Base-by-base conservation (phyloP, 2,797 vertebrate genomes). In the Lepilemur ruficaudatus region DNA sequence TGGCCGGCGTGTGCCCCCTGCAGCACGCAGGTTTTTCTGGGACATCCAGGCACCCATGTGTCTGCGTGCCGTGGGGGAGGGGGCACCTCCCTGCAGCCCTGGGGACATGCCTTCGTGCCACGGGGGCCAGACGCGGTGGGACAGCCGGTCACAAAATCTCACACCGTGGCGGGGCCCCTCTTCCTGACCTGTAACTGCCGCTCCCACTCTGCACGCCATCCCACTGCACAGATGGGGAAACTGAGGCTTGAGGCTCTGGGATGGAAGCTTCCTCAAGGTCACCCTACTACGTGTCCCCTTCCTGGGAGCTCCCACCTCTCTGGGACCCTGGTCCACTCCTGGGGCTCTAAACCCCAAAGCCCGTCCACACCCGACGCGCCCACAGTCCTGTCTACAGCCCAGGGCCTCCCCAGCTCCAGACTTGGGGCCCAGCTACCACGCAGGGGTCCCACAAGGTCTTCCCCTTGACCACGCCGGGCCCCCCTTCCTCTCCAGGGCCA, bases 211-310 rank as follows among this genome's bases (percentile, higher is more conserved):
- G 35, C 35, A 25, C 46, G 2, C 12, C 1, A 18, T 2, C 50
- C 35, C 93, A 75, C 0, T 32, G 32, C 25, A 7, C 35, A 23
- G 81, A 78, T 11, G 72, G 30, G 65, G 43, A 85, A 38, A 86
- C 90, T 8, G 75, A 95, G 86, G 79, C 93, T 52, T 3, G 43
- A 95, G 86, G 79, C 93, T 76, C 3, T 11, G 48, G 10, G 13
- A 50, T 8, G 35, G 50, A 28, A 13, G 15, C 8, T 18, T 59
- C 55, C 78, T 72, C 13, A 7, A 15, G 61, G 88, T 22, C n/a
- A 15, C 55, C 28, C 9, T 2, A 4, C n/a, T 46, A 52, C 14
- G 38, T 13, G 30, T 30, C 2, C 85, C 79, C 18, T 8, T n/a
- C 41, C 81, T 84, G 61, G 81, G 20, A 46, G 11, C 59, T 35